Evolutionary conservation across 2,888 invertebrate species (phyloP), one percentile per base, ranked within the genome.

Genomic region (Cheilosia vulpina): DNA sequence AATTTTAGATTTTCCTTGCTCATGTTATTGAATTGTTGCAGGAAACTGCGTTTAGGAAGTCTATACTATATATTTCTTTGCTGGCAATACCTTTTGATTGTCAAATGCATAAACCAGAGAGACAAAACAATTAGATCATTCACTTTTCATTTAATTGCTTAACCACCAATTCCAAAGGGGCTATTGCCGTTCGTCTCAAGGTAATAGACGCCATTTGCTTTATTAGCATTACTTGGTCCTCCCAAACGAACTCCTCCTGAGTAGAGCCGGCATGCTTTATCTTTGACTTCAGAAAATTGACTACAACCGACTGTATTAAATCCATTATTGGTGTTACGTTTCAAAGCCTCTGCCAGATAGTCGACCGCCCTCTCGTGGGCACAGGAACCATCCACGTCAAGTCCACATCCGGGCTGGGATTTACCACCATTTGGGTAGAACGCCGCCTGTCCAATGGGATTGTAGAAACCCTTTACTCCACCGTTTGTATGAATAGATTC

Each of bases 401-500:
- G 89, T 89, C 90, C 92, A 91, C 93, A 93, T 91, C 93, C 92
- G 88, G 91, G 89, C 91, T 93, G 93, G 92, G 92, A 92, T 91
- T 92, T 93, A 92, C 92, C 90, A 87, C 90, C 90, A 92, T 92
- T 93, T 91, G 92, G 93, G 92, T 93, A 93, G 90, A 93, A 92
- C 90, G 92, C 91, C 90, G 91, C 91, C 90, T 91, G 90, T 5
- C 88, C 89, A 34, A 89, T 84, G 3, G 89, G 89, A 34, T 58
- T 38, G 27, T 84, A 63, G 69, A 88, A 87, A 11, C 89, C 89
- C 9, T 87, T 38, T 0, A 45, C 1, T n/a, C 87, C 88, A 15
- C 72, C 88, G 65, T 87, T 87, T 5, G 89, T 89, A 6, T 88
- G 88, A 78, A 88, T 87, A 5, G 87, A 68, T 76, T 89, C 88